Evolutionary conservation across 2,888 invertebrate species (phyloP).

Genomic region (Drosophila austrosaltans): DNA sequence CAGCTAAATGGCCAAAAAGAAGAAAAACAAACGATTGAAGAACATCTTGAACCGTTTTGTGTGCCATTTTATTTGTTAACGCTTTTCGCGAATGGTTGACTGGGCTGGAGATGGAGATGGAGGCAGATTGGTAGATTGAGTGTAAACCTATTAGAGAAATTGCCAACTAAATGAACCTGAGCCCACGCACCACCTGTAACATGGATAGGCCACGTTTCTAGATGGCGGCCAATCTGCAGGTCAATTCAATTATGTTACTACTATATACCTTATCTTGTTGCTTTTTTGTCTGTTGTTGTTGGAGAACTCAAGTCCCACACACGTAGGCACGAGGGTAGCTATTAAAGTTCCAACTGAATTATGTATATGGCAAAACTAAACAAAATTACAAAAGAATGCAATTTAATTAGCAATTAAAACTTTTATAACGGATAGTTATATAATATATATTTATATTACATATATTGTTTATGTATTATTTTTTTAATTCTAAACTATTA

Average conservation of each 20-base stretch:
- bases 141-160: slow-evolving; percentile 78
- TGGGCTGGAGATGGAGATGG: neutral
- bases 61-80: slow-evolving; percentile 45
- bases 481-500: too few species aligned
- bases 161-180: slow-evolving; percentile 70
- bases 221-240: slow-evolving; percentile 52
- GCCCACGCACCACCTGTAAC: slow-evolving; percentile 31
- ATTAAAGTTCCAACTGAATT: neutral
- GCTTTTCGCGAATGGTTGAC: slow-evolving; percentile 6
- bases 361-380: neutral
- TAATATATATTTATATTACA: too few species aligned
- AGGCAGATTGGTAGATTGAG: slow-evolving; percentile 60
- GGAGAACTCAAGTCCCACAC: neutral
- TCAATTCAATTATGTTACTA: slow-evolving; percentile 59
- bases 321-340: slow-evolving; percentile 5
- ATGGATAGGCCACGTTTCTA: slow-evolving; percentile 27
- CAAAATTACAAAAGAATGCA: too few species aligned
- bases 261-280: slow-evolving; percentile 23
- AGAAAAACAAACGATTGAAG: neutral
- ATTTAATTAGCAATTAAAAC: too few species aligned
- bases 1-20: neutral
- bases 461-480: too few species aligned
- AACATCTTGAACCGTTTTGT: slow-evolving; percentile 32
- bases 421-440: too few species aligned
- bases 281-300: slow-evolving; percentile 1